These are phyloP conservation scores for Myiozetetes cayanensis DNA, from an alignment of 2,113 vertebrate genomes.

Conservation along the genomic window DNA sequence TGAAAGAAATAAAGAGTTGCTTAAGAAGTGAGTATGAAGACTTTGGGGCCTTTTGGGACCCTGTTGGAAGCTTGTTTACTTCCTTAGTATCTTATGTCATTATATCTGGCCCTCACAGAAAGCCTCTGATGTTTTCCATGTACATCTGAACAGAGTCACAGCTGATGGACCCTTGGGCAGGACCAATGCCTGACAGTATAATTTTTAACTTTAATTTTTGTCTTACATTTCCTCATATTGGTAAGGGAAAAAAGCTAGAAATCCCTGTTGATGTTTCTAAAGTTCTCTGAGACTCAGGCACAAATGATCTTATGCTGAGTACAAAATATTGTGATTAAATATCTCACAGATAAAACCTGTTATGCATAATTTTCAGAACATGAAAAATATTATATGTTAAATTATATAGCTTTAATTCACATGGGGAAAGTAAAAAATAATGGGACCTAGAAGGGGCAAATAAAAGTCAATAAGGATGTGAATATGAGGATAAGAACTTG, in stretches of 20 bases:
- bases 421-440: neutral
- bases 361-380: neutral
- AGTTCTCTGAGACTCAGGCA: fast-evolving
- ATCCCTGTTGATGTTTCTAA: neutral
- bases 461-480: neutral
- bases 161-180: neutral
- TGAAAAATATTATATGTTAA: neutral
- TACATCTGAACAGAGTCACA: neutral
- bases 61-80: neutral
- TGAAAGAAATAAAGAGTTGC: neutral
- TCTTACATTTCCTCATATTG: neutral
- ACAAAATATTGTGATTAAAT: neutral
- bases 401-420: neutral
- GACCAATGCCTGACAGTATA: neutral
- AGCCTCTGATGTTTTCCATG: neutral
- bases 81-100: neutral
- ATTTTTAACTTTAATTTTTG: neutral
- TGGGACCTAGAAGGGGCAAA: neutral
- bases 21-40: neutral
- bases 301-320: fast-evolving
- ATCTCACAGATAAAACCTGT: neutral
- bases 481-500: neutral
- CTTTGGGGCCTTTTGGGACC: neutral
- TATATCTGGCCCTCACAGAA: neutral
- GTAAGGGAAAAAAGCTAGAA: neutral